Percentiles rank a stretch among this genome's conserved stretches.
Conservation (phyloP, 2,888 invertebrate genomes). For the Dioctria linearis region DNA sequence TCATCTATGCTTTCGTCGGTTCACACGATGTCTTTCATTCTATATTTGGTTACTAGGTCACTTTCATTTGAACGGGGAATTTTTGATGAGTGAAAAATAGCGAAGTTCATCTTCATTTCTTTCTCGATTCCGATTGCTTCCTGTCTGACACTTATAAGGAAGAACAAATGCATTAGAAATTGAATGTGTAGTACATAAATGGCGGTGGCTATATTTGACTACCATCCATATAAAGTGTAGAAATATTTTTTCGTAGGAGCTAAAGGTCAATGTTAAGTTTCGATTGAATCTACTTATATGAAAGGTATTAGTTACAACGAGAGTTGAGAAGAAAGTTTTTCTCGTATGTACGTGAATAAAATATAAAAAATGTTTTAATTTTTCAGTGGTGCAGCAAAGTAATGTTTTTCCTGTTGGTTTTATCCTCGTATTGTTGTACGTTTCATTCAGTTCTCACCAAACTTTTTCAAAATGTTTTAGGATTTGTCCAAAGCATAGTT, state of each 20-base stretch:
- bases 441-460: too few relatives aligned
- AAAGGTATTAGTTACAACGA: background rate
- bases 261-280: slow-evolving; percentile 4
- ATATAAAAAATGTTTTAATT: too few relatives aligned
- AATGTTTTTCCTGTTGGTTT: too few relatives aligned
- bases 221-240: background rate
- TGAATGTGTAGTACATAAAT: background rate
- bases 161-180: background rate
- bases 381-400: too few relatives aligned
- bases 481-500: too few relatives aligned
- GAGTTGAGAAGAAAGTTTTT: background rate
- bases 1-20: slow-evolving; percentile 14
- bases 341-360: too few relatives aligned
- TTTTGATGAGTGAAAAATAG: background rate
- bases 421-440: too few relatives aligned
- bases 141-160: background rate
- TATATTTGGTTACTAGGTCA: slow-evolving; percentile 48
- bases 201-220: background rate
- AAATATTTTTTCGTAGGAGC: background rate
- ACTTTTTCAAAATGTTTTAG: too few relatives aligned
- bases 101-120: background rate
- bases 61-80: slow-evolving; percentile 14
- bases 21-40: slow-evolving; percentile 26
- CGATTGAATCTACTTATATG: background rate
- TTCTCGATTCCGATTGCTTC: background rate